Evolutionary conservation across 1,140 invertebrate species (phyloP).

Genomic region (Dinothrombium tinctorium): DNA sequence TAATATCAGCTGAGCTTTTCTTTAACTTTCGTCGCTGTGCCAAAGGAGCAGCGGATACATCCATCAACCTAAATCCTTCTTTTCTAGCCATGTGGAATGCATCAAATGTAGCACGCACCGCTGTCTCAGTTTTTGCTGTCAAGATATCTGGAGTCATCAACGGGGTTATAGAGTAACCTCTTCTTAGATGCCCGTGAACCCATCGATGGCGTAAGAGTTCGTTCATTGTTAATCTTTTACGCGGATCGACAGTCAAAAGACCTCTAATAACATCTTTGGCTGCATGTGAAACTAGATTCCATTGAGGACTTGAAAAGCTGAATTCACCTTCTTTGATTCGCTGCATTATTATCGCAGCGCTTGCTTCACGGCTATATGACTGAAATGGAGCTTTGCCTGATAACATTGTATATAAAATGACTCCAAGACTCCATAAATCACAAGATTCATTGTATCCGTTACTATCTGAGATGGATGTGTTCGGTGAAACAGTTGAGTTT

Average conservation of each 20-base stretch:
- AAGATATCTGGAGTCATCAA: neutral
- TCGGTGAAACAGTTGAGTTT: constrained; percentile 5
- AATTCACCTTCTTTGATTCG: constrained; percentile 52
- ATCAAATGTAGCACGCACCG: constrained; percentile 28
- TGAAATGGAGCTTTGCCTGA: constrained; percentile 59
- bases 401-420: constrained; percentile 70
- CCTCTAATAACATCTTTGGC: constrained; percentile 50
- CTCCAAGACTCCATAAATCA: constrained; percentile 77
- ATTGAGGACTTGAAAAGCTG: constrained; percentile 39
- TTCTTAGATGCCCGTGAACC: constrained; percentile 23
- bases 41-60: constrained; percentile 39
- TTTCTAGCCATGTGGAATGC: constrained; percentile 42
- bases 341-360: constrained; percentile 43
- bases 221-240: constrained; percentile 37
- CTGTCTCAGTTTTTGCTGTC: neutral
- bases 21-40: constrained; percentile 41
- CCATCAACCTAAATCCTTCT: constrained; percentile 42
- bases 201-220: constrained; percentile 38
- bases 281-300: constrained; percentile 40
- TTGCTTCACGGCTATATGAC: constrained; percentile 37
- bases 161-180: neutral
- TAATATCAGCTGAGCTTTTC: constrained; percentile 27
- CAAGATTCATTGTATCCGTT: constrained; percentile 57
- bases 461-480: constrained; percentile 18
- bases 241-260: constrained; percentile 52